Percentiles rank a stretch among this genome's conserved stretches.
Conservation (phyloP, 2,113 vertebrate genomes). For the Solea solea region DNA sequence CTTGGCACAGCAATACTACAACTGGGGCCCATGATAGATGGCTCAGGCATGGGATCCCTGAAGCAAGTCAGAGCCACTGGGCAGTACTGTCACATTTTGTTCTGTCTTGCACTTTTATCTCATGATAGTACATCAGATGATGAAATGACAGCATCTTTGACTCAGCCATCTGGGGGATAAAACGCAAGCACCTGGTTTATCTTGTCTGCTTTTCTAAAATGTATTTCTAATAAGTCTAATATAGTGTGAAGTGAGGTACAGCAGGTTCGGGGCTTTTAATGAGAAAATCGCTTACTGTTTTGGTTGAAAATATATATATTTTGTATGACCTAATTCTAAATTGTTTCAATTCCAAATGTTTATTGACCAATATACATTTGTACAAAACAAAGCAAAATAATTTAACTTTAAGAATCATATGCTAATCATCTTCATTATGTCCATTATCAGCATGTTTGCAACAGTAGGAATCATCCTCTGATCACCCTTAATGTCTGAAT, state of each 20-base stretch:
- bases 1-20: conserved; percentile 75
- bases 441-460: too few relatives aligned
- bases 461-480: too few relatives aligned
- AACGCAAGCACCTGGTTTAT: neutral
- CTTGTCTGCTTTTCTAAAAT: neutral
- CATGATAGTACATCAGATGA: conserved; percentile 26
- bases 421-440: too few relatives aligned
- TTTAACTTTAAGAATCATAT: too few relatives aligned
- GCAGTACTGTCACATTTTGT: conserved; percentile 44
- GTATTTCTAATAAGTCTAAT: neutral
- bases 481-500: too few relatives aligned
- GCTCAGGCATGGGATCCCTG: conserved; percentile 53
- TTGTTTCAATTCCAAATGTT: too few relatives aligned
- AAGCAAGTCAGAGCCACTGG: conserved; percentile 37
- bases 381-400: too few relatives aligned
- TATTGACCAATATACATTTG: too few relatives aligned
- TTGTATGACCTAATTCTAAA: too few relatives aligned
- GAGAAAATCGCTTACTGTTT: too few relatives aligned
- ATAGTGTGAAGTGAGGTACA: neutral
- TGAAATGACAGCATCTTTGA: conserved; percentile 29
- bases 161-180: conserved; percentile 4
- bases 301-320: too few relatives aligned
- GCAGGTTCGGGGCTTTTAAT: too few relatives aligned
- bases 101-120: conserved; percentile 43
- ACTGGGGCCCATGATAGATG: conserved; percentile 69